Evolutionary conservation across 2,113 vertebrate genomes (phyloP).

Genomic region (Noturus placidus): DNA sequence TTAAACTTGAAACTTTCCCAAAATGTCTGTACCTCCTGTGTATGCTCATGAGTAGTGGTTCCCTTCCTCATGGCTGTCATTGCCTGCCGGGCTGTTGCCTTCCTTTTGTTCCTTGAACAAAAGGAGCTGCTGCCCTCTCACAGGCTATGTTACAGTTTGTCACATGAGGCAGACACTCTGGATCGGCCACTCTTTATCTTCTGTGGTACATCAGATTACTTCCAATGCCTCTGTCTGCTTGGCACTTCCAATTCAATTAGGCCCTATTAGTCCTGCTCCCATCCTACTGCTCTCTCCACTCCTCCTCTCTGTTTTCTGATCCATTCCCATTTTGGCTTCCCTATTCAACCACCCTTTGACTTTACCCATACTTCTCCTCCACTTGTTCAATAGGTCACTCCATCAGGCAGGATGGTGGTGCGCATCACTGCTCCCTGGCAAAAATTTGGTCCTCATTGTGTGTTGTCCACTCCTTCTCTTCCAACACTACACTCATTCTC

Average conservation of each 20-base stretch:
- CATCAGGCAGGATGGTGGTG: constrained; percentile 36
- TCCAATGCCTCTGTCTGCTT: constrained; percentile 77
- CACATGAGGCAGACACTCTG: constrained; percentile 76
- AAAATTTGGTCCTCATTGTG: constrained; percentile 43
- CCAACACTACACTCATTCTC: constrained; percentile 53
- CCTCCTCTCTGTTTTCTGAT: background rate
- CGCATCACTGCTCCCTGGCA: constrained; percentile 40
- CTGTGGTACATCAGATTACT: constrained; percentile 79
- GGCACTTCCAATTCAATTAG: constrained; percentile 80
- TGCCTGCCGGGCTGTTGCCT: constrained; percentile 66
- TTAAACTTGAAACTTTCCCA: background rate
- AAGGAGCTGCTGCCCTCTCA: constrained; percentile 70
- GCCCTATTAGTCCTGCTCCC: constrained; percentile 75
- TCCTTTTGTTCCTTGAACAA: constrained; percentile 67
- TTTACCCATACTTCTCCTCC: background rate
- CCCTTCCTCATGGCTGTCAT: constrained; percentile 44
- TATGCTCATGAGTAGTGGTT: background rate
- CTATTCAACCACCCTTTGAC: constrained; percentile 31
- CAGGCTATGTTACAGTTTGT: constrained; percentile 77
- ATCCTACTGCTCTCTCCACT: constrained; percentile 20
- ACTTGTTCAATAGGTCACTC: constrained; percentile 12
- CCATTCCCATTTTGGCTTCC: background rate
- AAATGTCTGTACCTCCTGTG: background rate
- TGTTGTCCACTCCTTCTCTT: constrained; percentile 50
- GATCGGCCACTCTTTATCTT: constrained; percentile 70